Evolutionary conservation across 2,888 invertebrate genomes (phyloP).

Genomic region (Erebia ligea): DNA sequence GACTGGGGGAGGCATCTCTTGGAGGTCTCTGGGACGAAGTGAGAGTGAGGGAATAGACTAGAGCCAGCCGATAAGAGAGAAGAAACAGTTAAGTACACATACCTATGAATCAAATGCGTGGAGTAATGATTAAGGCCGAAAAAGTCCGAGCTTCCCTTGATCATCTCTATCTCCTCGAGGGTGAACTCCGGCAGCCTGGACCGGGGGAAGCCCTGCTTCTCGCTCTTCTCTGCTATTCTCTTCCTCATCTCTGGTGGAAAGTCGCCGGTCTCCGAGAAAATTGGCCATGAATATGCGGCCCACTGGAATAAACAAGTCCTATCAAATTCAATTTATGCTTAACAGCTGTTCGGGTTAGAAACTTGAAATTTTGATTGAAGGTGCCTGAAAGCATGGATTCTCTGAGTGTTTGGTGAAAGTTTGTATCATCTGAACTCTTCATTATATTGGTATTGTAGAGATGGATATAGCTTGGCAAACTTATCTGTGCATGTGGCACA

Average conservation of each 20-base stretch:
- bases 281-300: constrained; percentile 12
- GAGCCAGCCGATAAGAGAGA: background rate
- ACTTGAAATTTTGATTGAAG: background rate
- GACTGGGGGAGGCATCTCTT: background rate
- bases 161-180: background rate
- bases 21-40: too few relatives aligned
- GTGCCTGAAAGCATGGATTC: background rate
- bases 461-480: too few relatives aligned
- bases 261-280: constrained; percentile 10
- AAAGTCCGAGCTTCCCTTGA: constrained; percentile 14
- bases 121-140: constrained; percentile 15
- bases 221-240: background rate
- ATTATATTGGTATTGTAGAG: constrained; percentile 54
- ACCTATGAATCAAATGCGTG: background rate
- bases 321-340: constrained; percentile 54
- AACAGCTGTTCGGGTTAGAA: background rate
- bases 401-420: too few relatives aligned
- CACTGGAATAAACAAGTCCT: background rate
- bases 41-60: too few relatives aligned
- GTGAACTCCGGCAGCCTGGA: constrained; percentile 6
- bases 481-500: too few relatives aligned
- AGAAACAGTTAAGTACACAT: background rate
- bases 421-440: too few relatives aligned
- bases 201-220: constrained; percentile 15
- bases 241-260: constrained; percentile 10